phyloP scores from a whole-genome alignment of 2,888 invertebrate genomes.

The Rhyacophila evoluta region DNA sequence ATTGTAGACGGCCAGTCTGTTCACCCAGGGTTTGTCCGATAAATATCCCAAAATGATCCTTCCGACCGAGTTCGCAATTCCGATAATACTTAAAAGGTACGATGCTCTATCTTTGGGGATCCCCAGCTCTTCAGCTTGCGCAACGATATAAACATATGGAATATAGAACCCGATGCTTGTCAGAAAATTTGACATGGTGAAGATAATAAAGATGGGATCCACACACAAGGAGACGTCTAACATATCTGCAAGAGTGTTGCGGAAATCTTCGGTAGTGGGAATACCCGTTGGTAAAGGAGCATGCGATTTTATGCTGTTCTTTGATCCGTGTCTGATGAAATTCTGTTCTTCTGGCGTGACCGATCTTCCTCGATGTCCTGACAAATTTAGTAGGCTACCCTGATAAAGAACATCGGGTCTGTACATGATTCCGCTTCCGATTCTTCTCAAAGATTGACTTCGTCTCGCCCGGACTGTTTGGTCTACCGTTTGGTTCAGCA shows the following conservation, averaged over 20 bases:
- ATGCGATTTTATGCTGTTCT: conserved; percentile 65
- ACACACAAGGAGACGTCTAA: conserved; percentile 86
- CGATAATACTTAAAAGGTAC: conserved; percentile 83
- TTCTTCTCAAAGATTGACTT: conserved; percentile 58
- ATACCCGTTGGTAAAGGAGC: conserved; percentile 72
- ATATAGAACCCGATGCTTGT: conserved; percentile 96
- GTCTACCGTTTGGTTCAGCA: conserved; percentile 68
- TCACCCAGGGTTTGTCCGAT: conserved; percentile 91
- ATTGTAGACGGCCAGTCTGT: conserved; percentile 92
- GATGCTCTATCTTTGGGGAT: conserved; percentile 73
- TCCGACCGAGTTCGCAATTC: conserved; percentile 90
- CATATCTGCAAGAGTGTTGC: conserved; percentile 82
- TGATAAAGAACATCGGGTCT: conserved; percentile 92
- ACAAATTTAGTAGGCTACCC: conserved; percentile 76
- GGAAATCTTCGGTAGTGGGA: conserved; percentile 68
- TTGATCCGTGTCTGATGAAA: conserved; percentile 62
- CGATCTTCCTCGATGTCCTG: conserved; percentile 68
- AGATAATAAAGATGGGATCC: conserved; percentile 89
- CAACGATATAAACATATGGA: conserved; percentile 89
- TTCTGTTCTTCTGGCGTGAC: conserved; percentile 63
- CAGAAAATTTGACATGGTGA: conserved; percentile 93
- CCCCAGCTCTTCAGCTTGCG: conserved; percentile 75
- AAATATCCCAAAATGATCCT: conserved; percentile 89
- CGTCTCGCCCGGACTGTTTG: conserved; percentile 59
- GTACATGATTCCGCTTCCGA: conserved; percentile 83